phyloP scores from a whole-genome alignment of 2,888 invertebrate genomes.

The Ashinkailepas kermadecensis region DNA sequence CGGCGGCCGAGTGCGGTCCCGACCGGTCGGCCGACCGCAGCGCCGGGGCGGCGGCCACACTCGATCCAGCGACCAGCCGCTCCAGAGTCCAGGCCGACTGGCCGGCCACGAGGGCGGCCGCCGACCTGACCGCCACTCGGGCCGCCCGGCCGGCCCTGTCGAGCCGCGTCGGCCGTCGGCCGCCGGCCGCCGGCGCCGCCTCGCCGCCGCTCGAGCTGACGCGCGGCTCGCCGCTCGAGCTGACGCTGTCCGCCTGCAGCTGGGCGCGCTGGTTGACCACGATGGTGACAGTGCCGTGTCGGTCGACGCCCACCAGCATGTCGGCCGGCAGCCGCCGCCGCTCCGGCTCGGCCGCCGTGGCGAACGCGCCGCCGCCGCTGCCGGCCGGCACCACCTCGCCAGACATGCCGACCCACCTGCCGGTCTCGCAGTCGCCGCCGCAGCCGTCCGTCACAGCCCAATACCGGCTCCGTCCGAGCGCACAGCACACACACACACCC shows the following conservation, averaged over 20 bases:
- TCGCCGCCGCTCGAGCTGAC: background rate
- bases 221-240: background rate
- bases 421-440: background rate
- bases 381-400: background rate
- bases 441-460: too few relatives aligned
- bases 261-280: constrained; percentile 1
- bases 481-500: too few relatives aligned
- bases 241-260: background rate
- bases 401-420: background rate
- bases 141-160: background rate
- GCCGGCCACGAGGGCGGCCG: background rate
- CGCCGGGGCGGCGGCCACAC: background rate
- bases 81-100: background rate
- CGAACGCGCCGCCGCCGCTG: background rate
- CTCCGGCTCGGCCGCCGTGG: background rate
- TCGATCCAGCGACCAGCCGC: background rate
- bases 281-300: background rate
- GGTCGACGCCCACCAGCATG: constrained; percentile 10
- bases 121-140: too few relatives aligned
- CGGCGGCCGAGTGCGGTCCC: too few relatives aligned
- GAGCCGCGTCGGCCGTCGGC: background rate
- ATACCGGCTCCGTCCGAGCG: too few relatives aligned
- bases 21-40: too few relatives aligned
- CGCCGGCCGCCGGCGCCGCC: background rate
- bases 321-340: background rate